Percentiles rank a stretch among this genome's conserved stretches.
Evolutionary conservation across 2,113 vertebrate species (phyloP).

Genomic region (Bos indicus): DNA sequence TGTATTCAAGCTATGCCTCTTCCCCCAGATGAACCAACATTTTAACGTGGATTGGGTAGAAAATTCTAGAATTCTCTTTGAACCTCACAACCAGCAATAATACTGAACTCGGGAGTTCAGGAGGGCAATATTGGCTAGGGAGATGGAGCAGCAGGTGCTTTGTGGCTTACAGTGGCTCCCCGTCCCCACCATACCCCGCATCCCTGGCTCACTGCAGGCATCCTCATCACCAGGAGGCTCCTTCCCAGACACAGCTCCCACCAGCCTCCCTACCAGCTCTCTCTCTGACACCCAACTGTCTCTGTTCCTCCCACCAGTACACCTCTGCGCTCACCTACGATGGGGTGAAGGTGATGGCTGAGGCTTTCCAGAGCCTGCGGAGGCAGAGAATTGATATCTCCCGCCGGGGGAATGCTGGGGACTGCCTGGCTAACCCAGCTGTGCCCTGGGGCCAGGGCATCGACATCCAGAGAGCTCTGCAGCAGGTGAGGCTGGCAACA

Average conservation of each 20-base stretch:
- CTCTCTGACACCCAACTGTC: slow-evolving; percentile 8
- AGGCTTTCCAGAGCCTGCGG: slow-evolving; percentile 95
- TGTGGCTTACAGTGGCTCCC: background rate
- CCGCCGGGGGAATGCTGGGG: slow-evolving; percentile 95
- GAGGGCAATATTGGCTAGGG: background rate
- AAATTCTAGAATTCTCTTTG: background rate
- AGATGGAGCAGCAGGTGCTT: background rate
- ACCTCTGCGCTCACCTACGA: slow-evolving; percentile 97
- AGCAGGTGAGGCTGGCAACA: slow-evolving; percentile 85
- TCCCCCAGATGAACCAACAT: background rate
- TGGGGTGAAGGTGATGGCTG: slow-evolving; percentile 96
- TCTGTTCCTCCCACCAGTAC: slow-evolving; percentile 82
- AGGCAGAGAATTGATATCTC: slow-evolving; percentile 98
- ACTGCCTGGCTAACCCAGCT: slow-evolving; percentile 97
- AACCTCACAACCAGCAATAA: background rate
- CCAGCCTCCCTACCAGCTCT: background rate
- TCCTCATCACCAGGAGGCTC: background rate
- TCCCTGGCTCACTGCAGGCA: too few species aligned
- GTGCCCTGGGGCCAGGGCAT: slow-evolving; percentile 99
- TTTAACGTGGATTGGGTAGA: background rate
- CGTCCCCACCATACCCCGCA: fast-evolving
- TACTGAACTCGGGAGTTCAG: background rate
- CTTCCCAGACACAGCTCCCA: background rate
- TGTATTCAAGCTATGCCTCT: background rate
- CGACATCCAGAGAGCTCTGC: slow-evolving; percentile 97